Evolutionary conservation across 2,797 vertebrate species (phyloP), one percentile per base, ranked within the genome.

Genomic region (Dendrocincla fuliginosa): DNA sequence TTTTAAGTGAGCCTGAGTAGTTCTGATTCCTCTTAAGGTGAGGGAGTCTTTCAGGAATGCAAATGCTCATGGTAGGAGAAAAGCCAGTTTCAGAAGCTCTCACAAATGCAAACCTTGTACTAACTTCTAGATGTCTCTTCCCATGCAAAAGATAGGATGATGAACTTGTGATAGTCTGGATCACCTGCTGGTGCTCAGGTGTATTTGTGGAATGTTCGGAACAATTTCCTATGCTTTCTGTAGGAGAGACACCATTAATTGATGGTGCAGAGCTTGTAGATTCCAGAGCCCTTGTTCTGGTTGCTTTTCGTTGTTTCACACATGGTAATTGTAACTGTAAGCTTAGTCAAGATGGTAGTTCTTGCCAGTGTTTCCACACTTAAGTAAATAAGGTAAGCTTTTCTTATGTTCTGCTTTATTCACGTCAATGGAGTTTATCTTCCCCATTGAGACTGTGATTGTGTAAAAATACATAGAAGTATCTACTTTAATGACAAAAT

Each of bases 131-230:
- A 86, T n/a, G 15, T 59, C 53, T 60, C 11, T 85, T 82, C 47
- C 19, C 10, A 0, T 57, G 11, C 0, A 0, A 55, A 79, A 59
- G 60, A 32, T 9, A 6, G 8, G 4, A 22, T 6, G 11, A 55
- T 69, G 69, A 27, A 30, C 30, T 77, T 41, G 10, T 52, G 69
- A 35, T 20, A 16, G 10, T 42, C 63, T 57, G 46, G 16, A 30
- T 87, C 16, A 13, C 10, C 15, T 65, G 33, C 57, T 87, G 55
- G 47, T 73, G 47, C 19, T 79, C n/a, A 7, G 13, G 33, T 73
- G 14, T 30, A 4, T 50, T 61, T 67, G 11, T 37, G 18, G 24
- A 71, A 56, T 33, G 25, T n/a, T 59, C 22, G 33, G 16, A 74
- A 35, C 24, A 56, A 19, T 44, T 87, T 73, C 13, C 12, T 42